Conservation (phyloP, 1,140 invertebrate species). For the Lepidurus couesii region DNA sequence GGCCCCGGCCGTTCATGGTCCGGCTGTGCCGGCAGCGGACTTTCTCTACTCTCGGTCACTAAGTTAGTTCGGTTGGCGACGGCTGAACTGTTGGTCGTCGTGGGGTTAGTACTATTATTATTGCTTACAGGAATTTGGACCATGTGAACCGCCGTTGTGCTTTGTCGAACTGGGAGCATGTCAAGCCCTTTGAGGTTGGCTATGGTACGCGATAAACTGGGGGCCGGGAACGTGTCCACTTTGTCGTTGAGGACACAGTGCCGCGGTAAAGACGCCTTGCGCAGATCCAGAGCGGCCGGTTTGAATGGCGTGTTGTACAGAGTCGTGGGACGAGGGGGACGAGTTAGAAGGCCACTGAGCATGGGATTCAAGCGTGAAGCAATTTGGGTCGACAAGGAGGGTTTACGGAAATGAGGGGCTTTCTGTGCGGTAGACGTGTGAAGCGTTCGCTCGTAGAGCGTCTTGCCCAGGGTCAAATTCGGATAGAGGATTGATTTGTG, state of each 20-base stretch:
- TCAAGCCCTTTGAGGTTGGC: slow-evolving; percentile 33
- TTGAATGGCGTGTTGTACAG: background rate
- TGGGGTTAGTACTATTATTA: background rate
- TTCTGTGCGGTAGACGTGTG: background rate
- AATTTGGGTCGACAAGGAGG: background rate
- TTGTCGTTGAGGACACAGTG: background rate
- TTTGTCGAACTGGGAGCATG: slow-evolving; percentile 25
- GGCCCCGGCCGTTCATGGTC: background rate
- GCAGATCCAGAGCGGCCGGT: background rate
- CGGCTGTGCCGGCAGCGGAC: background rate
- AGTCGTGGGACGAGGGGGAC: slow-evolving; percentile 25
- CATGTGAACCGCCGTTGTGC: slow-evolving; percentile 32
- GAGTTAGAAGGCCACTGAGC: slow-evolving; percentile 25
- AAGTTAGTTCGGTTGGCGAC: background rate
- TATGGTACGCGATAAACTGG: slow-evolving; percentile 25
- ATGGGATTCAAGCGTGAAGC: slow-evolving; percentile 22
- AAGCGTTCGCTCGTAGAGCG: background rate
- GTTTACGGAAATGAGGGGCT: background rate
- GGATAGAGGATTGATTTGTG: background rate
- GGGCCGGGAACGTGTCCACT: background rate
- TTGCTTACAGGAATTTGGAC: slow-evolving; percentile 28
- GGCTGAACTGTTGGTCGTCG: background rate
- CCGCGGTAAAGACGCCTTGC: background rate
- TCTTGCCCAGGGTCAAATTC: background rate
- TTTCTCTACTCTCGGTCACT: background rate